These are phyloP conservation scores for Pleuronectes platessa DNA, from an alignment of 2,113 vertebrate species.

Conservation along the genomic window DNA sequence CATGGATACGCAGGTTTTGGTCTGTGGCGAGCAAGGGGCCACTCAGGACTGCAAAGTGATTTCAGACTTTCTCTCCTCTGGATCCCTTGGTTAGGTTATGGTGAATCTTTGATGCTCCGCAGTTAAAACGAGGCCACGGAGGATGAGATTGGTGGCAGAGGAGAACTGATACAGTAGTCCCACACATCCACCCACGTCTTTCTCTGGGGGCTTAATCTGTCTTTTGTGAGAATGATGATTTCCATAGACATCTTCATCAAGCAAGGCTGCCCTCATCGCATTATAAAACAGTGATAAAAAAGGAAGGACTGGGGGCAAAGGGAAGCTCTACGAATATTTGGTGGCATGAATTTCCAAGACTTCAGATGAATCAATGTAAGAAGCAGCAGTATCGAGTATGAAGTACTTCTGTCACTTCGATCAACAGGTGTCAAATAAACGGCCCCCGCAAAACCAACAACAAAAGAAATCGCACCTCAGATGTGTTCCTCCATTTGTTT, in stretches of 20 bases:
- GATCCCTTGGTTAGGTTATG: slow-evolving; percentile 50
- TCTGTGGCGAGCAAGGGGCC: slow-evolving; percentile 60
- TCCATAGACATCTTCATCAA: slow-evolving; percentile 63
- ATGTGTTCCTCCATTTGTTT: slow-evolving; percentile 15
- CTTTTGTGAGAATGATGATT: slow-evolving; percentile 58
- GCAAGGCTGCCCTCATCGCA: slow-evolving; percentile 32
- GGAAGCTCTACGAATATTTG: slow-evolving; percentile 23
- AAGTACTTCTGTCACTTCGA: not conserved
- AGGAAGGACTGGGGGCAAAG: not conserved
- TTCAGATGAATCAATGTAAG: slow-evolving; percentile 9
- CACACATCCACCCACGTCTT: slow-evolving; percentile 62
- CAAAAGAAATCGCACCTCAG: slow-evolving; percentile 2
- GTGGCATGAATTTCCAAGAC: slow-evolving; percentile 15
- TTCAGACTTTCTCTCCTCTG: slow-evolving; percentile 51
- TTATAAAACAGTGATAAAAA: slow-evolving; percentile 32
- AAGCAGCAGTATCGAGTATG: slow-evolving; percentile 3
- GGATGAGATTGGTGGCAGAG: slow-evolving; percentile 50
- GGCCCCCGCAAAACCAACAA: not conserved
- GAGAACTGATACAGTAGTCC: slow-evolving; percentile 53
- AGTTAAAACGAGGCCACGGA: slow-evolving; percentile 49
- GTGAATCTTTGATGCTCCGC: slow-evolving; percentile 52
- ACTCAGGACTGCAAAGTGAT: slow-evolving; percentile 68
- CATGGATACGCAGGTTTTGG: slow-evolving; percentile 79
- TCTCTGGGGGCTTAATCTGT: slow-evolving; percentile 57
- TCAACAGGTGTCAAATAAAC: slow-evolving; percentile 19